These are phyloP conservation scores for Phyllotreta cruciferae DNA, from an alignment of 2,888 invertebrate species.

Conservation along the genomic window DNA sequence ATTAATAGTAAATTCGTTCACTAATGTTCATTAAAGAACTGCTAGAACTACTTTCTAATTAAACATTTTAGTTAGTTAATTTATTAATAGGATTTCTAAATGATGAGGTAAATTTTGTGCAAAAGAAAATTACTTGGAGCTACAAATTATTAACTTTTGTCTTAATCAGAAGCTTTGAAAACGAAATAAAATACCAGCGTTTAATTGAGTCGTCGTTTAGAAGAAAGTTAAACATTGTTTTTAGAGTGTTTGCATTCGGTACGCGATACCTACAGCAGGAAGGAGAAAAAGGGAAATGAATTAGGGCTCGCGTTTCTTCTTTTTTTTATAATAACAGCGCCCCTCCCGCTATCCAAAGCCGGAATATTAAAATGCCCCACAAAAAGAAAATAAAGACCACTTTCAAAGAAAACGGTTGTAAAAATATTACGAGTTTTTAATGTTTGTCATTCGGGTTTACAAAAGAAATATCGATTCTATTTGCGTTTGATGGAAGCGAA, in stretches of 20 bases:
- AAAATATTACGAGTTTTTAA: slow-evolving; percentile 26
- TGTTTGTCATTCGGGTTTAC: slow-evolving; percentile 8
- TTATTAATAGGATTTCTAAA: no score
- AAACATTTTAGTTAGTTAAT: no score
- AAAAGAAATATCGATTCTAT: no score
- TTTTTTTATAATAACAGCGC: not conserved
- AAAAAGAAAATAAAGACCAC: slow-evolving; percentile 18
- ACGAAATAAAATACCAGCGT: slow-evolving; percentile 31
- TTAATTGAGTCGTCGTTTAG: slow-evolving; percentile 38
- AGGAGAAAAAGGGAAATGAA: slow-evolving; percentile 17
- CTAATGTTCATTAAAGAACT: no score
- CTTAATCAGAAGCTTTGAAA: not conserved
- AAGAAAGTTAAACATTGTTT: slow-evolving; percentile 36
- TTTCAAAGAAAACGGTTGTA: slow-evolving; percentile 9
- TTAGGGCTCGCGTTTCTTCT: slow-evolving; percentile 13
- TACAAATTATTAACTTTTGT: no score
- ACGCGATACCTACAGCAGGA: slow-evolving; percentile 14
- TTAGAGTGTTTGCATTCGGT: slow-evolving; percentile 27
- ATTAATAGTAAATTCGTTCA: no score
- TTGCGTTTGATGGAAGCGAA: no score
- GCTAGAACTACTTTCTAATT: no score
- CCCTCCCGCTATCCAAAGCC: slow-evolving; percentile 14
- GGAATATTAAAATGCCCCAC: slow-evolving; percentile 25
- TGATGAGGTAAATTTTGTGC: no score
- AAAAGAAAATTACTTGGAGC: no score